A percentile compares a stretch with the other conserved stretches of the same genome.
These are phyloP conservation scores for Popillia japonica DNA, from an alignment of 1,140 invertebrate genomes.

Conservation along the genomic window DNA sequence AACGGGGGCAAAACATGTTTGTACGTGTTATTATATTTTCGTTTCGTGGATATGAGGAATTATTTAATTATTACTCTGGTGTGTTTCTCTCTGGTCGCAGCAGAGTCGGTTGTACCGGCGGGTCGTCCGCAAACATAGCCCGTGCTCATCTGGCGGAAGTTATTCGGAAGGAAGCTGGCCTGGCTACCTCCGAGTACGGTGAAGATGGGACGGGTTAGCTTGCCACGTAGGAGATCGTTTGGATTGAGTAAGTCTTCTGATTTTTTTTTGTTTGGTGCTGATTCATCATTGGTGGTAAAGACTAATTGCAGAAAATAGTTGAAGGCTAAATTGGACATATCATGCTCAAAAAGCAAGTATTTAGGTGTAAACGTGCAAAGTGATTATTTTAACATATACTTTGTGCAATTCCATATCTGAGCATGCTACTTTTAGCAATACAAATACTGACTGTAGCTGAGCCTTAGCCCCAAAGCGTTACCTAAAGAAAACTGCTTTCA, in stretches of 20 bases:
- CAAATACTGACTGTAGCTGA: too few relatives aligned
- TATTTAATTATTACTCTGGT: constrained; percentile 29
- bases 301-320: too few relatives aligned
- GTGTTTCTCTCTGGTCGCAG: not conserved
- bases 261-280: too few relatives aligned
- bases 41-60: constrained; percentile 33
- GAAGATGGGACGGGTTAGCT: not conserved
- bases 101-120: not conserved
- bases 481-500: too few relatives aligned
- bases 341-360: too few relatives aligned
- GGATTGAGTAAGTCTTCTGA: not conserved
- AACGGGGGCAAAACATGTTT: constrained; percentile 13
- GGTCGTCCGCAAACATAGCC: constrained; percentile 29
- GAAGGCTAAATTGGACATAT: too few relatives aligned
- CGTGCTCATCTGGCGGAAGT: constrained; percentile 30
- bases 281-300: too few relatives aligned
- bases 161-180: constrained; percentile 20
- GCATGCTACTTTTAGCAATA: too few relatives aligned
- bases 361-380: too few relatives aligned
- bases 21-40: constrained; percentile 35
- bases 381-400: too few relatives aligned
- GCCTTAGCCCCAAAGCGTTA: too few relatives aligned
- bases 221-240: not conserved
- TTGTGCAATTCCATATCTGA: too few relatives aligned
- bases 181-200: not conserved